A percentile compares a stretch with the other conserved stretches of the same genome.
These are phyloP conservation scores for Reticulitermes lucifugus DNA, from an alignment of 2,888 invertebrate genomes.

Conservation along the genomic window DNA sequence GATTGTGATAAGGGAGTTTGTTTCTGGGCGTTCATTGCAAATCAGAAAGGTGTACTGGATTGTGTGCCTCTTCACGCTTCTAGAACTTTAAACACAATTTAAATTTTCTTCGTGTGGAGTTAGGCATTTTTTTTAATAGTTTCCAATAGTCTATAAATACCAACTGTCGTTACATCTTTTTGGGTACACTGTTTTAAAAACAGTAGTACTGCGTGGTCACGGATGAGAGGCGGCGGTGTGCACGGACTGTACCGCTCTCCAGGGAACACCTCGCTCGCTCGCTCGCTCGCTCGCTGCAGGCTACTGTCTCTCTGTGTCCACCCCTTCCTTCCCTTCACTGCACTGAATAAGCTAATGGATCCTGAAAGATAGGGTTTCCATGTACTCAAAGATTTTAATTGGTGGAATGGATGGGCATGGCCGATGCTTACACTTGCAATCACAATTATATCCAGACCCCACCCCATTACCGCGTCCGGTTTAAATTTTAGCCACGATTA, in stretches of 20 bases:
- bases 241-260: slow-evolving; percentile 5
- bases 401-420: slow-evolving; percentile 39
- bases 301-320: slow-evolving; percentile 21
- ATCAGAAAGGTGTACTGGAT: too few species aligned
- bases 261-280: slow-evolving; percentile 15
- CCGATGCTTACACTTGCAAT: slow-evolving; percentile 35
- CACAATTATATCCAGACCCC: slow-evolving; percentile 37
- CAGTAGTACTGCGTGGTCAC: neutral
- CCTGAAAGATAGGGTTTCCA: slow-evolving; percentile 47
- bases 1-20: too few species aligned
- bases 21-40: too few species aligned
- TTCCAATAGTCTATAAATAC: too few species aligned
- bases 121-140: too few species aligned
- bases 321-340: slow-evolving; percentile 9
- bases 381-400: slow-evolving; percentile 42
- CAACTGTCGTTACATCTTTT: too few species aligned
- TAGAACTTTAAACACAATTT: too few species aligned
- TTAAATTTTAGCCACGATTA: slow-evolving; percentile 29
- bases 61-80: too few species aligned
- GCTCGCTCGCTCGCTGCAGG: slow-evolving; percentile 20
- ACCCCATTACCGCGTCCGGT: slow-evolving; percentile 11
- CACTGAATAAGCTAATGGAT: slow-evolving; percentile 42
- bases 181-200: neutral
- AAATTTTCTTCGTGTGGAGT: too few species aligned
- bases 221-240: neutral